These are phyloP conservation scores for Hypsopygia costalis DNA, from an alignment of 2,888 invertebrate genomes.

Conservation along the genomic window DNA sequence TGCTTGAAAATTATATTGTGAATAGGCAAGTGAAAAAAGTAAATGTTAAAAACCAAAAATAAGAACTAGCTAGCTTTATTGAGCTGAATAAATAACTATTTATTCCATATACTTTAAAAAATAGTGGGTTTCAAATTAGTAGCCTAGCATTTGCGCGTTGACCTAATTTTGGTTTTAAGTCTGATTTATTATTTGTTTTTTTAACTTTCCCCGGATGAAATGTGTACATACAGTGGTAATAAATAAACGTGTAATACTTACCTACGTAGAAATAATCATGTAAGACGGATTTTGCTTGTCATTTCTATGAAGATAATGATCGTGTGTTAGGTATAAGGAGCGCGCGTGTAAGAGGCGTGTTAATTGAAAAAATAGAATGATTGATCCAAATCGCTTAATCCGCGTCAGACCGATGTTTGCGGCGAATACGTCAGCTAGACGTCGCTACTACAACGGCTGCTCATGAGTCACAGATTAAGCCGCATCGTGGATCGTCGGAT, in stretches of 20 bases:
- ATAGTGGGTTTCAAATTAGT: too few relatives aligned
- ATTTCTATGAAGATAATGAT: slow-evolving; percentile 4
- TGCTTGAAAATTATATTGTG: too few relatives aligned
- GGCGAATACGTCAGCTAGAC: slow-evolving; percentile 8
- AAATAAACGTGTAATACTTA: not conserved
- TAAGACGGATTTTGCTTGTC: slow-evolving; percentile 2
- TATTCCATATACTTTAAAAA: too few relatives aligned
- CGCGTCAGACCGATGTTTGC: slow-evolving; percentile 5
- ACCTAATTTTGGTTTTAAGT: too few relatives aligned
- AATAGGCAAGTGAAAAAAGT: too few relatives aligned
- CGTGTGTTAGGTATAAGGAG: not conserved
- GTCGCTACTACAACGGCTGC: slow-evolving; percentile 11
- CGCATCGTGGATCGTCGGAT: slow-evolving; percentile 3
- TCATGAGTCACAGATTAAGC: slow-evolving; percentile 13
- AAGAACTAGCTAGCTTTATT: too few relatives aligned
- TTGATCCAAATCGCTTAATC: slow-evolving; percentile 10
- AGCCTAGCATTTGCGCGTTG: too few relatives aligned
- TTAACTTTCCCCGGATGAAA: too few relatives aligned
- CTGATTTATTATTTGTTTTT: too few relatives aligned
- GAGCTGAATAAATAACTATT: too few relatives aligned
- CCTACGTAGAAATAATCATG: not conserved
- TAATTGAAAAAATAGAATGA: slow-evolving; percentile 10
- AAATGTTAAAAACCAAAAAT: too few relatives aligned
- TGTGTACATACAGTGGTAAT: not conserved
- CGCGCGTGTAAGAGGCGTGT: slow-evolving; percentile 1